phyloP scores from a whole-genome alignment of 2,113 vertebrate species.

The Smithornis capensis region DNA sequence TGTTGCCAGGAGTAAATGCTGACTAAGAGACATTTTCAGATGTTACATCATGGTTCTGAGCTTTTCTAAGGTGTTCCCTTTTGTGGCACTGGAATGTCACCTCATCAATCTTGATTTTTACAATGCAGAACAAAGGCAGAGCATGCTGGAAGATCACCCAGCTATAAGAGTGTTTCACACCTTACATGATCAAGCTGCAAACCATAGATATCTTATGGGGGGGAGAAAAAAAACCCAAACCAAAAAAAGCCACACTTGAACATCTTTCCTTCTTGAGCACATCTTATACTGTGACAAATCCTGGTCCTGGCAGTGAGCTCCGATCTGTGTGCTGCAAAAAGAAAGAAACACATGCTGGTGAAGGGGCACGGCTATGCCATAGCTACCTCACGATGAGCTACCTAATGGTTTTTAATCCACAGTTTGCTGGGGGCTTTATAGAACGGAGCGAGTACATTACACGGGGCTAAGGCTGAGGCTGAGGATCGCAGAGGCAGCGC shows the following conservation, averaged over 20 bases:
- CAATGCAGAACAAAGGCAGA: neutral
- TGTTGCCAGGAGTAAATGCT: slow-evolving; percentile 2
- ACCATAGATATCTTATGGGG: too few species aligned
- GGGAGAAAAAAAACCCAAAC: neutral
- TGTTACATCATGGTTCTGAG: neutral
- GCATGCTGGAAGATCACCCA: neutral
- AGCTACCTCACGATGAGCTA: neutral
- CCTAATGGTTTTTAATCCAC: neutral
- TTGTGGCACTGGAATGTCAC: neutral
- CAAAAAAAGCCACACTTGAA: neutral
- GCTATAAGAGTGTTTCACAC: neutral
- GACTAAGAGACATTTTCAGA: neutral
- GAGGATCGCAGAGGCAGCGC: neutral
- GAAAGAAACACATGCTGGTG: neutral
- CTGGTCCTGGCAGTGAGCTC: neutral
- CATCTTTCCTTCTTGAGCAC: neutral
- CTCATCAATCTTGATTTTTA: neutral
- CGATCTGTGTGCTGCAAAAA: neutral
- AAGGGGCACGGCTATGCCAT: rapidly evolving
- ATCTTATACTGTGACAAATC: neutral
- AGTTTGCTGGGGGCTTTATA: neutral
- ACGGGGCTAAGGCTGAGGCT: neutral
- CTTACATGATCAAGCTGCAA: neutral
- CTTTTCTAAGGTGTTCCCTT: neutral
- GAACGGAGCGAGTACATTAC: neutral